Base-by-base conservation (phyloP, 1,140 invertebrate genomes). In the Orussus abietinus region DNA sequence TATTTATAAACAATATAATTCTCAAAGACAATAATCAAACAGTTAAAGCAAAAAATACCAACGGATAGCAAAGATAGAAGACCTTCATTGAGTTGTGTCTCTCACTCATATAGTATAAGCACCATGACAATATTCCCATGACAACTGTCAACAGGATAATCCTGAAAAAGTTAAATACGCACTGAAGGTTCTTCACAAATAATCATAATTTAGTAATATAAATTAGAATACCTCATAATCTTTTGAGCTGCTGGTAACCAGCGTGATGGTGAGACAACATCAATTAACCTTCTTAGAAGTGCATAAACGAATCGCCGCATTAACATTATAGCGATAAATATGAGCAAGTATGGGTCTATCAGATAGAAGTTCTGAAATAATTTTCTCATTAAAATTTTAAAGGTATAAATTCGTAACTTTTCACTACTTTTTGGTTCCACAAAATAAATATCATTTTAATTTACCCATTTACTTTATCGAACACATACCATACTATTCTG, bases 11-110 rank as follows among this genome's bases (percentile, higher is more conserved):
- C n/a, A n/a, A n/a, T n/a, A n/a, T n/a, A n/a, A n/a, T n/a, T n/a
- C n/a, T n/a, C n/a, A n/a, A n/a, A n/a, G n/a, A n/a, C n/a, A n/a
- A n/a, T n/a, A n/a, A n/a, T n/a, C n/a, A n/a, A 36, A 32, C 10
- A 38, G 15, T 37, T 53, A 44, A 4, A 32, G 14, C 45, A 45
- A 45, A 35, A 18, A 46, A 59, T 70, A 87, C 90, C 88, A 80
- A 95, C 91, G 92, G 91, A 77, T 92, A 92, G 57, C 83, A 84
- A 7, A 96, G 73, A 59, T 88, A 92, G 48, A 91, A 78, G 48
- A 89, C 80, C 57, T 86, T 84, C 29, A 88, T 72, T 5, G 82
- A 58, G 18, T 82, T 80, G 70, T 90, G 81, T 49, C 81, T 83
- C 30, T 81, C 72, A 35, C 82, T 73, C 41, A 91, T 82, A 48